Evolutionary conservation across 2,888 invertebrate species (phyloP).

Genomic region (Cosmia trapezina): DNA sequence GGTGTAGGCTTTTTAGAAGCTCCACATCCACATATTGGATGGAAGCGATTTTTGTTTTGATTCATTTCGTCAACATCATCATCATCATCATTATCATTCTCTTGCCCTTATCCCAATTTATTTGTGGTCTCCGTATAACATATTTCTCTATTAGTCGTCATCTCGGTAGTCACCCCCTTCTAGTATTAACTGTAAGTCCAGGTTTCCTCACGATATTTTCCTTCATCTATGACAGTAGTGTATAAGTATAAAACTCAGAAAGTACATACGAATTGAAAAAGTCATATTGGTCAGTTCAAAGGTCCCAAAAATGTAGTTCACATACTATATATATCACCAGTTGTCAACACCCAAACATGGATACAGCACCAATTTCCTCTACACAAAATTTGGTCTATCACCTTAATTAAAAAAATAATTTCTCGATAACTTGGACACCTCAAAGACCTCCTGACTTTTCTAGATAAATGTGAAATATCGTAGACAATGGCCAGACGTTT

Average conservation of each 20-base stretch:
- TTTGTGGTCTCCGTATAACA: not conserved
- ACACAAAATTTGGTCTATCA: not conserved
- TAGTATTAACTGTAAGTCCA: no score
- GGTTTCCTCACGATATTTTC: no score
- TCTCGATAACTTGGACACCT: slow-evolving; percentile 39
- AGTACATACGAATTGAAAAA: no score
- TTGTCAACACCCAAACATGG: not conserved
- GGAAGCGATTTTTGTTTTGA: not conserved
- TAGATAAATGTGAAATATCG: slow-evolving; percentile 40
- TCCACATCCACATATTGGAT: not conserved
- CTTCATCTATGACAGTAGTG: no score
- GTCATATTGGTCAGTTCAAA: not conserved
- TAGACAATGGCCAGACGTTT: slow-evolving; percentile 52
- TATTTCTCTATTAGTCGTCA: not conserved
- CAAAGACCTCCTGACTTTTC: slow-evolving; percentile 38
- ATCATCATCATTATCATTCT: not conserved
- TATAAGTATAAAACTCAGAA: no score
- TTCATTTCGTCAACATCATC: not conserved
- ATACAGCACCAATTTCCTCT: not conserved
- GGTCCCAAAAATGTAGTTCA: not conserved
- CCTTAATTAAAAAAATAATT: slow-evolving; percentile 19
- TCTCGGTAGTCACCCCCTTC: not conserved
- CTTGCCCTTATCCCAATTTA: no score
- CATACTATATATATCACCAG: not conserved
- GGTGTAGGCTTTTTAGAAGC: not conserved